Base-by-base conservation (phyloP, 2,888 invertebrate genomes). In the Drosophila rellima region DNA sequence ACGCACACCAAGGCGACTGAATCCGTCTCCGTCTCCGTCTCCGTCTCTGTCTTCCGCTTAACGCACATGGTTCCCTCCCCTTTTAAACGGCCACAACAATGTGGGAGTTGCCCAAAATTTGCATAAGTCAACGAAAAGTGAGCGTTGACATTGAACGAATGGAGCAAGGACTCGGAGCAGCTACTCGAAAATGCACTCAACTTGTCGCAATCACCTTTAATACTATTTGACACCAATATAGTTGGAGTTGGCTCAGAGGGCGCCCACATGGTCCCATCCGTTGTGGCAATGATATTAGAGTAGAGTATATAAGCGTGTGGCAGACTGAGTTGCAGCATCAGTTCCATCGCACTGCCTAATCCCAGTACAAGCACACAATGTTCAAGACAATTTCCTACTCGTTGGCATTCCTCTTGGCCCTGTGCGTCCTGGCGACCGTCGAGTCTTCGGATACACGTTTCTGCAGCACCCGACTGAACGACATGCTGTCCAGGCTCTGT, bases 81-180 rank as follows among this genome's bases (percentile, higher is more conserved):
- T 11, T 10, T 29, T 18, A 52, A 40, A n/a, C 44, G 44, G 47
- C 60, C 59, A 47, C 40, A 5, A 15, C 20, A 61, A 51, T 56
- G 56, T 31, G 45, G 57, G 29, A 17, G 33, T 17, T 23, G 4
- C 31, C n/a, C 23, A 26, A 47, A 47, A 89, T 89, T 89, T 87
- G 82, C 89, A 87, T 89, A 88, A 89, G 82, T 81, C 88, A 87
- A 76, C 82, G 69, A 72, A 77, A 78, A 78, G 63, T 74, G 67
- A 71, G 56, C 74, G 82, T 63, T 84, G 83, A 84, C 89, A 84
- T 84, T 84, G 83, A 89, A 84, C 73, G 89, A 81, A 67, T 81
- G 83, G 64, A 89, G 84, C 88, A 78, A 70, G 70, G 37, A 63
- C 56, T 48, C 42, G 47, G 11, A 57, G 67, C 18, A 57, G 67